These are phyloP conservation scores for Tor tambroides DNA, from an alignment of 2,113 vertebrate genomes.

Conservation along the genomic window DNA sequence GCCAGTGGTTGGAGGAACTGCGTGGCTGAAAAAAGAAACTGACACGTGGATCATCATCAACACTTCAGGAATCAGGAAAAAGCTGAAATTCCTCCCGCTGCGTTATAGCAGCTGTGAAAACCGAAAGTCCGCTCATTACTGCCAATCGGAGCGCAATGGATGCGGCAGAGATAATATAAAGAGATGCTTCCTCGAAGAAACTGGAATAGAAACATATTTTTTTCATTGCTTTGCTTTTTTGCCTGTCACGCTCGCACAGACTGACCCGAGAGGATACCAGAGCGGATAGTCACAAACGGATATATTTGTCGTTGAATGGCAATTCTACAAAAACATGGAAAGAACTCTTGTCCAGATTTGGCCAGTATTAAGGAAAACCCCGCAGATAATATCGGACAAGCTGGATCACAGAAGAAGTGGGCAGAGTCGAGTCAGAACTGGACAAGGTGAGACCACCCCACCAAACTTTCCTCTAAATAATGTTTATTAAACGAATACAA, in stretches of 20 bases:
- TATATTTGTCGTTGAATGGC: conserved; percentile 78
- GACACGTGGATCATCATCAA: conserved; percentile 80
- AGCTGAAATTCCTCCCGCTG: conserved; percentile 45
- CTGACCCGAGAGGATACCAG: conserved; percentile 17
- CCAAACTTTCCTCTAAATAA: conserved; percentile 5
- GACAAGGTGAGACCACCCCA: conserved; percentile 71
- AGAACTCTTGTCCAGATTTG: conserved; percentile 76
- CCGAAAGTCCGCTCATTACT: neutral
- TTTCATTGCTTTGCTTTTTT: conserved; percentile 13
- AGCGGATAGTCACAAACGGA: conserved; percentile 42
- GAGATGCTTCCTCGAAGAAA: conserved; percentile 43
- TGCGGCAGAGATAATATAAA: neutral
- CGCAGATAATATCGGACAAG: conserved; percentile 65
- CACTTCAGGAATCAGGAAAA: conserved; percentile 64
- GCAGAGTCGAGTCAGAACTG: conserved; percentile 71
- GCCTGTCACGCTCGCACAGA: conserved; percentile 19
- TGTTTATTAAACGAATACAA: neutral
- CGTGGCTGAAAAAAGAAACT: conserved; percentile 67
- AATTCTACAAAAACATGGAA: conserved; percentile 83
- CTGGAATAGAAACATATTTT: conserved; percentile 5
- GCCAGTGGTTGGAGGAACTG: conserved; percentile 69
- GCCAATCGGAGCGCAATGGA: neutral
- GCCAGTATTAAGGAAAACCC: conserved; percentile 73
- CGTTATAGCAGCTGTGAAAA: neutral
- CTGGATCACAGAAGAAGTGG: conserved; percentile 76